These are phyloP conservation scores for Hapalemur alaotrensis DNA, from an alignment of 2,797 vertebrate species.

Conservation along the genomic window DNA sequence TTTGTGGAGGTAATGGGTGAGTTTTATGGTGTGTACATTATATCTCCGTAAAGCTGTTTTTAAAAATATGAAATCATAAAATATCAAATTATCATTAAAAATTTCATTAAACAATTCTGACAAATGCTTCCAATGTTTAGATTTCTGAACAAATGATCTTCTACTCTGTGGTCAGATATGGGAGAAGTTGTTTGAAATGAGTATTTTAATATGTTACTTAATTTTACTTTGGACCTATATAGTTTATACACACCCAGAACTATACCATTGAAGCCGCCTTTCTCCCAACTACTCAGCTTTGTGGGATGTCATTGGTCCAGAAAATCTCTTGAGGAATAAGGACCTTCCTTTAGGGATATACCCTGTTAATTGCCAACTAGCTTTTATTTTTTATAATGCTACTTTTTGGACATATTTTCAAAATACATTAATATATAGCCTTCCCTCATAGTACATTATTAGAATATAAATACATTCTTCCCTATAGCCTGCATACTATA, in stretches of 20 bases:
- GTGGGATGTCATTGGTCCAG: neutral
- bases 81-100: neutral
- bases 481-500: neutral
- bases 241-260: neutral
- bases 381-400: neutral
- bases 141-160: neutral
- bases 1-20: neutral
- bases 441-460: neutral
- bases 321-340: neutral
- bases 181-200: neutral
- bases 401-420: neutral
- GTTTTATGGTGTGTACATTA: neutral
- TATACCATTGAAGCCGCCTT: neutral
- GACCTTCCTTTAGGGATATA: neutral
- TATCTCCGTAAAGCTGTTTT: neutral
- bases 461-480: neutral
- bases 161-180: neutral
- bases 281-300: neutral
- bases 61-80: neutral
- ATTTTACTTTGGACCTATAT: neutral
- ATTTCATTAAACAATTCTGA: neutral
- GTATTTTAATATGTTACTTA: neutral
- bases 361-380: neutral
- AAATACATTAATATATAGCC: neutral
- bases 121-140: neutral